These are phyloP conservation scores for Drosophila longiperda DNA, from an alignment of 2,888 invertebrate genomes.

Conservation along the genomic window DNA sequence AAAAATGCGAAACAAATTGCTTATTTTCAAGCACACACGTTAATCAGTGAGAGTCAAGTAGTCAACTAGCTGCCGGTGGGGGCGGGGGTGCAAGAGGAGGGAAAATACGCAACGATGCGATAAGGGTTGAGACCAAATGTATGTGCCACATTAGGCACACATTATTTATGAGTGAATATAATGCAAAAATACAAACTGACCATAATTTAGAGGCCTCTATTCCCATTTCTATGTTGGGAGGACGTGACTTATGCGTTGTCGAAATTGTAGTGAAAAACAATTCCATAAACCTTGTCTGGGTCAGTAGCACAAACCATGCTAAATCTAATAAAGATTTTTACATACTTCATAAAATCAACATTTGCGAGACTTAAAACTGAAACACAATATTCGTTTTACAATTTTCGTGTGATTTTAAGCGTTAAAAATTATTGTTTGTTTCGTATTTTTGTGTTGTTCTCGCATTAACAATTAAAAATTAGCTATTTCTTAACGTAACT, in stretches of 20 bases:
- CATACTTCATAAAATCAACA: background rate
- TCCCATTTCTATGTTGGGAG: conserved; percentile 48
- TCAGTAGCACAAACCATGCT: conserved; percentile 48
- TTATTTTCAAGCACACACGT: conserved; percentile 65
- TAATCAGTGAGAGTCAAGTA: conserved; percentile 53
- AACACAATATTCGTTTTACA: conserved; percentile 41
- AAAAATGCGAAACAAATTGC: conserved; percentile 67
- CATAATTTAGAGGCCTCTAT: conserved; percentile 17
- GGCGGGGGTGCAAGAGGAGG: background rate
- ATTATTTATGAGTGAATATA: conserved; percentile 43
- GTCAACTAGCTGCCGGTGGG: background rate
- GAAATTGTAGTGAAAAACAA: conserved; percentile 55
- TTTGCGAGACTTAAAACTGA: conserved; percentile 15
- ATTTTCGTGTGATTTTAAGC: conserved; percentile 34
- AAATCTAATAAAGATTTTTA: background rate
- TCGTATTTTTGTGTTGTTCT: conserved; percentile 1
- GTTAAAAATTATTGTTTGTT: conserved; percentile 2
- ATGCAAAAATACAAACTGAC: conserved; percentile 12
- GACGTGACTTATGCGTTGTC: conserved; percentile 72
- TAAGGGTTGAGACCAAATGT: conserved; percentile 4
- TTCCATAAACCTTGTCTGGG: conserved; percentile 77
- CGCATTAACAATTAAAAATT: conserved; percentile 33
- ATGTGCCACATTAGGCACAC: conserved; percentile 18
- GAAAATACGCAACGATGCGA: conserved; percentile 22
- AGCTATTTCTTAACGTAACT: conserved; percentile 25